Evolutionary conservation across 2,797 vertebrate genomes (phyloP).

Genomic region (Mareca penelope): DNA sequence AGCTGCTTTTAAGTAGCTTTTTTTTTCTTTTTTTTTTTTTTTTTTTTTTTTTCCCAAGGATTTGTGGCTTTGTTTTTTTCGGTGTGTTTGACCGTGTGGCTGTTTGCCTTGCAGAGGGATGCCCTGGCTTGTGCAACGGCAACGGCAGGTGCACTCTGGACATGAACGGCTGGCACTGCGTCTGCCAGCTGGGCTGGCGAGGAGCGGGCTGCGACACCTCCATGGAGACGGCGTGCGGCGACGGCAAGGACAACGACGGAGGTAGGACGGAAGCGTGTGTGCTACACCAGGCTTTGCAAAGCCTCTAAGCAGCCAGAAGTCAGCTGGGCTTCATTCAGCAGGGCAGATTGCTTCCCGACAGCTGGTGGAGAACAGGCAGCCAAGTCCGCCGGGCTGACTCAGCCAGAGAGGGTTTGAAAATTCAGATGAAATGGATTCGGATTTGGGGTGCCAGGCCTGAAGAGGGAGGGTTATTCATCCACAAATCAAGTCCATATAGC

Average conservation of each 20-base stretch:
- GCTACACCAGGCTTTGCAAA: background rate
- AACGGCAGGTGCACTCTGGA: conserved; percentile 98
- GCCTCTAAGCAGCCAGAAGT: background rate
- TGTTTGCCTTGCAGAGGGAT: conserved; percentile 90
- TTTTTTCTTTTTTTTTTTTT: background rate
- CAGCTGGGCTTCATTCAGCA: conserved; percentile 38
- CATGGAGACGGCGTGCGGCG: conserved; percentile 96
- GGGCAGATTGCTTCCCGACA: conserved; percentile 42
- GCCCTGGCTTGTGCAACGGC: conserved; percentile 95
- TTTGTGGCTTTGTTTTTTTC: background rate
- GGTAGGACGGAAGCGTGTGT: conserved; percentile 79
- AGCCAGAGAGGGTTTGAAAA: conserved; percentile 15
- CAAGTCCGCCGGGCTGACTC: conserved; percentile 32
- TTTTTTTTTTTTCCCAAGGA: background rate
- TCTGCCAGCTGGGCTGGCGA: conserved; percentile 98
- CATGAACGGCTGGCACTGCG: conserved; percentile 96
- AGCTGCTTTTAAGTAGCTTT: background rate
- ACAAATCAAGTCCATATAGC: background rate
- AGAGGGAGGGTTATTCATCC: background rate
- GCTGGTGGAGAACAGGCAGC: conserved; percentile 29
- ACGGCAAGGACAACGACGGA: conserved; percentile 97
- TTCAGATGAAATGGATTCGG: conserved; percentile 1
- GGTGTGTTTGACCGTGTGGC: background rate
- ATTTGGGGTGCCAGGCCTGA: background rate
- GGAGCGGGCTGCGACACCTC: conserved; percentile 95